phyloP scores from a whole-genome alignment of 2,888 invertebrate genomes.

The Crepidodera aurea region DNA sequence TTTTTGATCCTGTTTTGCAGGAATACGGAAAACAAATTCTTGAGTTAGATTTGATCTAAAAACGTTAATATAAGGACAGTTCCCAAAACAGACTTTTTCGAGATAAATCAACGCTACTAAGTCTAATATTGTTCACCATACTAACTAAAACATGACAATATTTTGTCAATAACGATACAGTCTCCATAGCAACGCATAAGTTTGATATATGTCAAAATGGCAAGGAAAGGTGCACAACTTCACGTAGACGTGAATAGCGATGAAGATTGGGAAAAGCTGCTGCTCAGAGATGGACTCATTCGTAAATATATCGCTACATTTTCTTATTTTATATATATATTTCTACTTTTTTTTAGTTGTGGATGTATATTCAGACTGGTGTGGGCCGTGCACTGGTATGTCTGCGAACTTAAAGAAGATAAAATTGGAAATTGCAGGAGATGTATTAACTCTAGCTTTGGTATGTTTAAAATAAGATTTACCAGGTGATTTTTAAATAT shows the following conservation, averaged over 20 bases:
- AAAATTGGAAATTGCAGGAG: slow-evolving; percentile 88
- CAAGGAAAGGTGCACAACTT: slow-evolving; percentile 81
- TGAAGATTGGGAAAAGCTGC: slow-evolving; percentile 85
- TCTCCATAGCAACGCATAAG: slow-evolving; percentile 25
- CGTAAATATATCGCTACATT: slow-evolving; percentile 70
- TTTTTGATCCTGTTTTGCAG: no score
- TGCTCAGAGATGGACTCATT: slow-evolving; percentile 78
- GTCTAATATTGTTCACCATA: no score
- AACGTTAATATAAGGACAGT: no score
- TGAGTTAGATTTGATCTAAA: no score
- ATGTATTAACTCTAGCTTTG: slow-evolving; percentile 78
- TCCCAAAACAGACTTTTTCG: no score
- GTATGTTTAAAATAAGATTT: slow-evolving; percentile 65
- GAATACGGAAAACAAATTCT: no score
- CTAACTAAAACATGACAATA: no score
- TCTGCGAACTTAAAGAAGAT: slow-evolving; percentile 83
- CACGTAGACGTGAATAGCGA: slow-evolving; percentile 83
- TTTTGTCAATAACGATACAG: background rate
- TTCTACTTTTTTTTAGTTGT: no score
- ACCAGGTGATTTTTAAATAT: no score
- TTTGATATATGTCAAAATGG: slow-evolving; percentile 61
- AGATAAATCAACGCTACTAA: no score
- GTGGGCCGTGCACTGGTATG: slow-evolving; percentile 89
- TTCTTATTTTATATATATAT: slow-evolving; percentile 2
- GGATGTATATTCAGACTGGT: slow-evolving; percentile 92